Conservation (phyloP, 2,888 invertebrate species). For the Lysandra bellargus region DNA sequence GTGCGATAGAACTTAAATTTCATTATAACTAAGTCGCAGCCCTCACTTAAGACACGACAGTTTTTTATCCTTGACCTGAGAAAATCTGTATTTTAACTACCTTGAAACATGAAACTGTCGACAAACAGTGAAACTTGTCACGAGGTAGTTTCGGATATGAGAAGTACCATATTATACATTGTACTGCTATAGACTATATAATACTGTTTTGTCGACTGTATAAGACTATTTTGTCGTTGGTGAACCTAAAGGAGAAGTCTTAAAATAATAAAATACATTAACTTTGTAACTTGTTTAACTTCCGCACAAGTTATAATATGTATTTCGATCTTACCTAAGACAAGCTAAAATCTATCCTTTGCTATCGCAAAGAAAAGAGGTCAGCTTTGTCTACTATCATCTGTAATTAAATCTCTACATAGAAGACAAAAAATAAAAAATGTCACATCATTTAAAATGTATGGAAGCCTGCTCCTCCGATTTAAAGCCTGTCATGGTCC, state of each 20-base stretch:
- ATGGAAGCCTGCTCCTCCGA: too few relatives aligned
- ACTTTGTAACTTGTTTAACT: background rate
- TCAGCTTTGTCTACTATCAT: background rate
- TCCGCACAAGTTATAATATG: background rate
- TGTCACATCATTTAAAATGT: too few relatives aligned
- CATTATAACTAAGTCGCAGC: background rate
- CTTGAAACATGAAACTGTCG: too few relatives aligned
- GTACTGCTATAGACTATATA: too few relatives aligned
- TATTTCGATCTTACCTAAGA: constrained; percentile 10
- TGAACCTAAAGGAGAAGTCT: background rate
- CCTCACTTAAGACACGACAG: background rate
- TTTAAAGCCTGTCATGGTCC: too few relatives aligned
- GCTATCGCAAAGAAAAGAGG: constrained; percentile 15
- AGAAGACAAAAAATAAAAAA: too few relatives aligned
- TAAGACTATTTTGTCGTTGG: background rate
- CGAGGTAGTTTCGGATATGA: too few relatives aligned
- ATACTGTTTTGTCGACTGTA: background rate
- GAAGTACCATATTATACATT: too few relatives aligned
- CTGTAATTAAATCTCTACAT: background rate
- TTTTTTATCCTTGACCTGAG: too few relatives aligned
- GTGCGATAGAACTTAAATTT: background rate
- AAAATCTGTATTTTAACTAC: too few relatives aligned
- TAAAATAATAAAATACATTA: background rate
- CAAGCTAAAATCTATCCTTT: constrained; percentile 22
- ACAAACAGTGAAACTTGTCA: too few relatives aligned